phyloP scores from a whole-genome alignment of 2,888 invertebrate genomes.

The Nematopogon swammerdamellus region DNA sequence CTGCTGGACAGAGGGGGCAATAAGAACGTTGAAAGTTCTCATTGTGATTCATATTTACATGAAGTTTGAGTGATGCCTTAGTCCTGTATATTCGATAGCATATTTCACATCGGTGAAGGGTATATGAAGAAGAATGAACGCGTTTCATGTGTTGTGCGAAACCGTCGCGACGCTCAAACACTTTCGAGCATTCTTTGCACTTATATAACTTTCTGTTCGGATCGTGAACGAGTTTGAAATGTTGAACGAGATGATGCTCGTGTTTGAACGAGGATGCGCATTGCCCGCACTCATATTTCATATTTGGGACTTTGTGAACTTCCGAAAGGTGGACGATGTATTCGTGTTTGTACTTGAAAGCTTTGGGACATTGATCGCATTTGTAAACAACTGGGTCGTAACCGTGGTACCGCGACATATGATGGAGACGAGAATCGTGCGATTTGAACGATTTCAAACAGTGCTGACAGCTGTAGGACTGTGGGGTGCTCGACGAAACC shows the following conservation, averaged over 20 bases:
- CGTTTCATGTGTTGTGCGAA: background rate
- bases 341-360: slow-evolving; percentile 1
- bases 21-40: slow-evolving; percentile 2
- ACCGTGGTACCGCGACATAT: background rate
- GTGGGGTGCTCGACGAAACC: no score
- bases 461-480: background rate
- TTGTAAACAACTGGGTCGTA: background rate
- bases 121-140: background rate
- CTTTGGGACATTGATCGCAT: slow-evolving; percentile 2
- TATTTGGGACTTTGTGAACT: background rate
- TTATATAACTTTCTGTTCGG: background rate
- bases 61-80: slow-evolving; percentile 2
- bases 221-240: slow-evolving; percentile 1
- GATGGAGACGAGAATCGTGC: background rate
- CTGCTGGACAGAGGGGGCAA: slow-evolving; percentile 2
- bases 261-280: slow-evolving; percentile 5
- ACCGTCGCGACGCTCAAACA: background rate
- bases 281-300: slow-evolving; percentile 1
- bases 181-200: slow-evolving; percentile 1
- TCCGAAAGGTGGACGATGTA: slow-evolving; percentile 2
- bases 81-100: slow-evolving; percentile 1
- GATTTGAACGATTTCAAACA: background rate
- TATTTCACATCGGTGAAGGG: background rate
- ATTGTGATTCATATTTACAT: slow-evolving; percentile 4
- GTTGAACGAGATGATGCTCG: slow-evolving; percentile 1